These are phyloP conservation scores for Pionites leucogaster DNA, from an alignment of 2,113 vertebrate genomes.

Conservation along the genomic window DNA sequence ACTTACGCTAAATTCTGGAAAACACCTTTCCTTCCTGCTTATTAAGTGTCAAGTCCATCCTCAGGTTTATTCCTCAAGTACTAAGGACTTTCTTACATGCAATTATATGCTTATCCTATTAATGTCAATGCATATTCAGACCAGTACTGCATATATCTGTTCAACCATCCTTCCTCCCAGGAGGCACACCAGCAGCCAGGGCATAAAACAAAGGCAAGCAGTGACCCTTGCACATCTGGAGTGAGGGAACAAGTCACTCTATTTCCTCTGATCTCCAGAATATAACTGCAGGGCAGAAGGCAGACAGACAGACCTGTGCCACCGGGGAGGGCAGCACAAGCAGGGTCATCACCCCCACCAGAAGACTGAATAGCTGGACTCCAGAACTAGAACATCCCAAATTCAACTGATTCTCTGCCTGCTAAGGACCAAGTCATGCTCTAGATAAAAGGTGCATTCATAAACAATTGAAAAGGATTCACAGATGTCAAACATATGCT, in stretches of 20 bases:
- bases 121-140: background rate
- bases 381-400: background rate
- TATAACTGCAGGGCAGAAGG: background rate
- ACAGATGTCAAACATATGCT: background rate
- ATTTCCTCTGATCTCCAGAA: background rate
- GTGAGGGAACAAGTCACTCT: background rate
- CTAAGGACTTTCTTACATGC: background rate
- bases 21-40: background rate
- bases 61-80: background rate
- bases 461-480: background rate
- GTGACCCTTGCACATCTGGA: background rate
- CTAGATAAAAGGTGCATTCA: background rate
- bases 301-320: background rate
- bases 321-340: background rate
- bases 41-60: background rate
- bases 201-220: background rate
- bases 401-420: background rate
- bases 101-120: background rate
- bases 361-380: background rate
- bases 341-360: rapidly evolving
- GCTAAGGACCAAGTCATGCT: background rate
- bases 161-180: background rate
- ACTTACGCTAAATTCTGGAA: background rate
- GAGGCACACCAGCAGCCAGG: background rate
- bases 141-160: background rate